Evolutionary conservation across 2,113 vertebrate species (phyloP).

Genomic region (Bostrychus sinensis): DNA sequence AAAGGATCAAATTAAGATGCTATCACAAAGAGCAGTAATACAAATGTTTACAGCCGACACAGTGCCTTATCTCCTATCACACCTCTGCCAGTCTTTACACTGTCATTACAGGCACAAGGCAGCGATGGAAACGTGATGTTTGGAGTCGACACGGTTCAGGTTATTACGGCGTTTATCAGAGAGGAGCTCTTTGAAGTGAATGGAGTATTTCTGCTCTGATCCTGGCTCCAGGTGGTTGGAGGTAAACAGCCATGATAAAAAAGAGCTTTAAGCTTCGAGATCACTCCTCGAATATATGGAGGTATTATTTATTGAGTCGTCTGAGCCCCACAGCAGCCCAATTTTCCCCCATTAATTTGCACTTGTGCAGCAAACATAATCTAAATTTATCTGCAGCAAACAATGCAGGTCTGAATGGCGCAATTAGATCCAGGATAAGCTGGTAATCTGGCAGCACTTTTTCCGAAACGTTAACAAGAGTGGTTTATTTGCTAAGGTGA

Average conservation of each 20-base stretch:
- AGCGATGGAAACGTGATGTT: conserved; percentile 30
- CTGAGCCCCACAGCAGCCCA: conserved; percentile 22
- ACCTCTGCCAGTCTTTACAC: conserved; percentile 9
- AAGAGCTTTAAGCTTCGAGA: conserved; percentile 48
- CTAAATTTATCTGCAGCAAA: conserved; percentile 55
- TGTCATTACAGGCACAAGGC: conserved; percentile 35
- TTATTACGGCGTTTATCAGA: conserved; percentile 41
- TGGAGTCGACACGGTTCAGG: conserved; percentile 20
- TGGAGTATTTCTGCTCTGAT: conserved; percentile 60
- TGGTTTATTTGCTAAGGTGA: neutral
- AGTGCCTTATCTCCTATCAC: conserved; percentile 29
- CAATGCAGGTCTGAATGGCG: conserved; percentile 35
- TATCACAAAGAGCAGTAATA: conserved; percentile 4
- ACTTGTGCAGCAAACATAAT: conserved; percentile 12
- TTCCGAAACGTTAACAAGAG: too few species aligned
- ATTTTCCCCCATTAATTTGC: conserved; percentile 1
- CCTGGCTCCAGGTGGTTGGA: conserved; percentile 52
- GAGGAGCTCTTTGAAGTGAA: conserved; percentile 53
- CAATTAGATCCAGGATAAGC: conserved; percentile 46
- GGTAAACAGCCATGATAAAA: conserved; percentile 54
- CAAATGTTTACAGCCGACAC: conserved; percentile 19
- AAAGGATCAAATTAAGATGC: conserved; percentile 21
- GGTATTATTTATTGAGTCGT: conserved; percentile 39
- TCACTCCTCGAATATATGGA: conserved; percentile 33
- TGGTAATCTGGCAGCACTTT: neutral